A percentile compares a stretch with the other conserved stretches of the same genome.
These are phyloP conservation scores for Panulirus ornatus DNA, from an alignment of 1,140 invertebrate species.

Conservation along the genomic window DNA sequence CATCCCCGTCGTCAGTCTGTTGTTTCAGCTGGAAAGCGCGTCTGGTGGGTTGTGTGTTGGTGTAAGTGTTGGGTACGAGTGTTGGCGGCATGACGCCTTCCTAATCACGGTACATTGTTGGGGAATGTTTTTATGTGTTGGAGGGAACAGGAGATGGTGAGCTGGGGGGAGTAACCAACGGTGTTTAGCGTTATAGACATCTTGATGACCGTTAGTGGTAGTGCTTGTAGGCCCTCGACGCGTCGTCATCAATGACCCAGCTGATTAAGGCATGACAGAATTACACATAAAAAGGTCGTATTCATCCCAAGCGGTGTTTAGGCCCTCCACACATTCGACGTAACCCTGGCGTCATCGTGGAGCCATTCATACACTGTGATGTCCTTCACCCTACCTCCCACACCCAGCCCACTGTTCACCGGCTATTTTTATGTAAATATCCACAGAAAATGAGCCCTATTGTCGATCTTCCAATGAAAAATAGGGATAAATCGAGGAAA, in stretches of 20 bases:
- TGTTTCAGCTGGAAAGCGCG: too few relatives aligned
- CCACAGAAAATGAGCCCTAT: conserved; percentile 35
- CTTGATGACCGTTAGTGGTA: neutral
- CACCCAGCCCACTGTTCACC: neutral
- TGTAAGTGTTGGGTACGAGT: too few relatives aligned
- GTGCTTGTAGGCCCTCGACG: neutral
- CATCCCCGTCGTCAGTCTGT: too few relatives aligned
- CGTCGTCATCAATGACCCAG: conserved; percentile 38
- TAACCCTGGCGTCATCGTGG: neutral
- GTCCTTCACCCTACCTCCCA: neutral
- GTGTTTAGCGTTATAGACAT: neutral
- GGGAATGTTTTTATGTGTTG: too few relatives aligned
- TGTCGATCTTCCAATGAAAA: conserved; percentile 36
- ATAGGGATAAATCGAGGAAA: conserved; percentile 41
- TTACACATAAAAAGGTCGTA: conserved; percentile 58
- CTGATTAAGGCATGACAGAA: conserved; percentile 66
- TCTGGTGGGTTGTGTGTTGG: too few relatives aligned
- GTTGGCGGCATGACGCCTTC: too few relatives aligned
- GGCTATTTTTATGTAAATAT: conserved; percentile 44
- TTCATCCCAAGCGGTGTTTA: conserved; percentile 8
- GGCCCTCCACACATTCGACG: neutral
- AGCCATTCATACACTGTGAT: neutral
- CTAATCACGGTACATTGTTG: too few relatives aligned
- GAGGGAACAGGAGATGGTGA: too few relatives aligned
- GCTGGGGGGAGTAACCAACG: too few relatives aligned